Evolutionary conservation across 2,797 vertebrate genomes (phyloP), one percentile per base, ranked within the genome.

Genomic region (Atherinosoma microstoma): DNA sequence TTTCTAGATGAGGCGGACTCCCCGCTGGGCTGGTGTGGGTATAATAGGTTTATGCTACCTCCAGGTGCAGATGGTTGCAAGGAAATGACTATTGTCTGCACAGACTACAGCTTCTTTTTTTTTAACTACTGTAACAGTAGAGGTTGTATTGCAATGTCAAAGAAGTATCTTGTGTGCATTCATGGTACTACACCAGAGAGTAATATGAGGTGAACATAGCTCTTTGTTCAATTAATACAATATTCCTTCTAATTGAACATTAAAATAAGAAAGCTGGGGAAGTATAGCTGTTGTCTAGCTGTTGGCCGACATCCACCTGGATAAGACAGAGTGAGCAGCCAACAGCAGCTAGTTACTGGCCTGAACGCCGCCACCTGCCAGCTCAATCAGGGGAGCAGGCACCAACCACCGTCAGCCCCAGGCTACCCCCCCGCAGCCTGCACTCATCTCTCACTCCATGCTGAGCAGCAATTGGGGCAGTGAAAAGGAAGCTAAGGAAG

Each of bases 221-320:
- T 54, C 30, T 65, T 79, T 58, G 3, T 63, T 63, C 59, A n/a
- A 24, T 13, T 54, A 6, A 12, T 64, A 8, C 3, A 34, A 40
- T 34, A 24, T 75, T 80, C 64, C 29, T 62, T 82, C 59, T 82
- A 76, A 84, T 75, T 84, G 53, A 64, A 67, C 78, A 78, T 77
- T 76, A 68, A 83, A 84, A 65, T 66, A 29, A 32, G 32, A 22
- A 73, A 67, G 62, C 60, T 13, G 20, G 58, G 65, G 49, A 79
- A 57, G 66, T 84, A 66, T 67, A 58, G 72, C 15, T 42, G 38
- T 42, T 42, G 15, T 7, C 18, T 20, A 2, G 42, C 18, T 45
- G 16, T 45, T 20, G 7, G 42, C 42, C 18, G 20, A 8, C 45
- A 42, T 42, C 3, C 2, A 47, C 45, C 20, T 47, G 45, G 45